These are phyloP conservation scores for Colossoma macropomum DNA, from an alignment of 2,113 vertebrate genomes.

Conservation along the genomic window DNA sequence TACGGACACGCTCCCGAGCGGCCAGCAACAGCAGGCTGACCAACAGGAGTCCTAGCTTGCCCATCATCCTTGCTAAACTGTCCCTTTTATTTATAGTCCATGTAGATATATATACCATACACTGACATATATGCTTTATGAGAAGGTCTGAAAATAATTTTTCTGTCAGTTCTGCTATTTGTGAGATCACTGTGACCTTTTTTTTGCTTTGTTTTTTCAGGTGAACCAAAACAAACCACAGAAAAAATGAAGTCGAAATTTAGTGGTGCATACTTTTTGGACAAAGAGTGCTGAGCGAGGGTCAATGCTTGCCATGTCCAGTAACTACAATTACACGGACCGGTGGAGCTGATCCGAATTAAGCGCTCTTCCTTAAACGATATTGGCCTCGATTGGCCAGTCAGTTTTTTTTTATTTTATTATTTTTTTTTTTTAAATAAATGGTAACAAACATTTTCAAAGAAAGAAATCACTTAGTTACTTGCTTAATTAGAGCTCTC, in stretches of 20 bases:
- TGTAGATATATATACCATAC: slow-evolving; percentile 50
- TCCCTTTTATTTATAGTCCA: slow-evolving; percentile 56
- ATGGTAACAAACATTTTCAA: not conserved
- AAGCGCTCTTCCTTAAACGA: not conserved
- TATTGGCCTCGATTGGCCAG: not conserved
- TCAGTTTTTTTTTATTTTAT: not conserved
- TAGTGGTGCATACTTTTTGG: not conserved
- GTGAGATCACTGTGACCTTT: slow-evolving; percentile 41
- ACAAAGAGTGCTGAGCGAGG: not conserved
- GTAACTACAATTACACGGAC: not conserved
- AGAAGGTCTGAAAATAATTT: slow-evolving; percentile 21
- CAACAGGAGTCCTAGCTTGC: slow-evolving; percentile 73
- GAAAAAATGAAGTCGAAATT: not conserved
- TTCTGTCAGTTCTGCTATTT: slow-evolving; percentile 21
- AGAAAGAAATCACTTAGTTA: not conserved
- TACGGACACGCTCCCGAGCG: slow-evolving; percentile 57
- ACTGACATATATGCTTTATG: slow-evolving; percentile 44
- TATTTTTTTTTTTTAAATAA: too few species aligned
- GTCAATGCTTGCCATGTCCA: not conserved
- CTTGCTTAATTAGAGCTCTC: not conserved
- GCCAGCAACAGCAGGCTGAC: slow-evolving; percentile 50
- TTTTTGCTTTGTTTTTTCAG: not conserved
- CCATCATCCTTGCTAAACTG: slow-evolving; percentile 36
- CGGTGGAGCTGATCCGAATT: not conserved
- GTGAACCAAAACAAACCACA: not conserved